phyloP scores from a whole-genome alignment of 2,888 invertebrate species.

The Ecdyonurus torrentis region DNA sequence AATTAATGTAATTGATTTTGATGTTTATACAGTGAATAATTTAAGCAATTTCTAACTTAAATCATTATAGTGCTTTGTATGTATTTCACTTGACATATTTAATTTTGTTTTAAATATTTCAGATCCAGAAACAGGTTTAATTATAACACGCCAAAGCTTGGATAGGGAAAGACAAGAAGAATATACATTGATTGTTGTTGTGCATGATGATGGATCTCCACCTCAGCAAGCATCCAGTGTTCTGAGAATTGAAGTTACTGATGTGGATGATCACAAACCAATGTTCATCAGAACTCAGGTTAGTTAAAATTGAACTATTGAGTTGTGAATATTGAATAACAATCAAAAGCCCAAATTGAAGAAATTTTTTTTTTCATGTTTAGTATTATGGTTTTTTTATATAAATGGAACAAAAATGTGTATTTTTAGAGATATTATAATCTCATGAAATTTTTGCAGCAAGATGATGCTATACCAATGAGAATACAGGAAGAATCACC shows the following conservation, averaged over 20 bases:
- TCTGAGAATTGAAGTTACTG: slow-evolving; percentile 46
- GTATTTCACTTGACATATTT: too few species aligned
- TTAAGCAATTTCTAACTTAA: too few species aligned
- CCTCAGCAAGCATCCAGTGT: slow-evolving; percentile 57
- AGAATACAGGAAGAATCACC: slow-evolving; percentile 47
- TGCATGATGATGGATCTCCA: slow-evolving; percentile 59
- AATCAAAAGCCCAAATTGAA: too few species aligned
- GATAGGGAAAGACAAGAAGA: slow-evolving; percentile 58
- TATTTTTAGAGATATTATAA: too few species aligned
- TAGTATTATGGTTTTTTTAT: not conserved
- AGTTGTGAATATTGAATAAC: not conserved
- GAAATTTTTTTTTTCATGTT: not conserved
- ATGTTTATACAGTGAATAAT: too few species aligned
- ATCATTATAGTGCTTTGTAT: too few species aligned
- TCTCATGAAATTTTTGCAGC: slow-evolving; percentile 30
- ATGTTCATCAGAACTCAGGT: slow-evolving; percentile 49
- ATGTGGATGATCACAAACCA: slow-evolving; percentile 66
- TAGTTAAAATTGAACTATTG: slow-evolving; percentile 20
- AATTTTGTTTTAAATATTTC: slow-evolving; percentile 13
- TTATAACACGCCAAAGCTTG: slow-evolving; percentile 46
- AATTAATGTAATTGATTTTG: not conserved
- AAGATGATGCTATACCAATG: slow-evolving; percentile 45
- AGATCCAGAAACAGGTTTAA: slow-evolving; percentile 50
- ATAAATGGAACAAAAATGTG: too few species aligned
- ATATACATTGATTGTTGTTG: slow-evolving; percentile 62